Conservation (phyloP, 2,797 vertebrate genomes). For the Chloroceryle inda region DNA sequence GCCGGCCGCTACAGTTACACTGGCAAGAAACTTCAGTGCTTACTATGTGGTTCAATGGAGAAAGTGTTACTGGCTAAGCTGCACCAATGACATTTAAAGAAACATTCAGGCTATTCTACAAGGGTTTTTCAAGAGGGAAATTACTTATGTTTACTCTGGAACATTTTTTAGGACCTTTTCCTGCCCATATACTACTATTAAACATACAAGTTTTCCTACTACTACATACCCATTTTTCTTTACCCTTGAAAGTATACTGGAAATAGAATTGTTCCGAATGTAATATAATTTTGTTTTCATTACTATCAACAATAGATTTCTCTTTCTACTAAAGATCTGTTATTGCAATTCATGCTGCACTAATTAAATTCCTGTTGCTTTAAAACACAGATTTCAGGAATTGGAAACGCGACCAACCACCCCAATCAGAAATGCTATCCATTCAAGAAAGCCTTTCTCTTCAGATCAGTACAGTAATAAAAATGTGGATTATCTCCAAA, state of each 20-base stretch:
- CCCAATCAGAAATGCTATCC: background rate
- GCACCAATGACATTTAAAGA: background rate
- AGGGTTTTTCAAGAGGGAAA: constrained; percentile 44
- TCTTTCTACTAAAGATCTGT: background rate
- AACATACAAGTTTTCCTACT: background rate
- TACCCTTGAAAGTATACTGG: background rate
- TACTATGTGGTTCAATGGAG: background rate
- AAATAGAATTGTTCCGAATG: background rate
- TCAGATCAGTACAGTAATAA: background rate
- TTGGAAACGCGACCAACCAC: background rate
- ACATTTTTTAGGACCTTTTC: constrained; percentile 35
- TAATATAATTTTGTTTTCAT: background rate
- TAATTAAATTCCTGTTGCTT: background rate
- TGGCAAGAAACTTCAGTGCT: background rate
- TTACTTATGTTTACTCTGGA: constrained; percentile 57
- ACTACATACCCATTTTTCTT: background rate
- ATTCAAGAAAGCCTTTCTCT: background rate
- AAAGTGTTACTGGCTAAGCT: constrained; percentile 25
- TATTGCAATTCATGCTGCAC: background rate
- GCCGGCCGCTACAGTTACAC: background rate
- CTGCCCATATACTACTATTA: background rate
- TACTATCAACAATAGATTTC: background rate
- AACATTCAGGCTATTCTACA: constrained; percentile 8
- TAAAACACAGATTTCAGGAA: background rate
- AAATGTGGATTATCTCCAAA: background rate